phyloP scores from a whole-genome alignment of 2,888 invertebrate genomes.

The Aspidiotus destructor region DNA sequence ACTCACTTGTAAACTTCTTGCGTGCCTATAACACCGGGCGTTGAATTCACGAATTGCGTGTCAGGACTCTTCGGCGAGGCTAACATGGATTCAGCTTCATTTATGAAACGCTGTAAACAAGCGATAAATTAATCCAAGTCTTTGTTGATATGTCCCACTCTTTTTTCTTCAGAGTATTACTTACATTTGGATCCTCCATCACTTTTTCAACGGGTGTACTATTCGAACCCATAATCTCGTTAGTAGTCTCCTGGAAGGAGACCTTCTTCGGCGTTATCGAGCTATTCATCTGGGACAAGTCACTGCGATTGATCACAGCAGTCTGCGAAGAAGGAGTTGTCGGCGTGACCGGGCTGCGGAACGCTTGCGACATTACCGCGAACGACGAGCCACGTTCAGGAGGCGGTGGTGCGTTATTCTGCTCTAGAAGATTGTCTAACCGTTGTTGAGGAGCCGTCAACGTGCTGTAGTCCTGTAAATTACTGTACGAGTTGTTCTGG shows the following conservation, averaged over 20 bases:
- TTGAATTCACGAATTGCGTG: conserved; percentile 53
- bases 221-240: conserved; percentile 42
- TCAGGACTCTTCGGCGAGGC: conserved; percentile 65
- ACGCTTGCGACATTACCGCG: conserved; percentile 55
- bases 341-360: conserved; percentile 30
- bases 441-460: conserved; percentile 35
- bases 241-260: conserved; percentile 58
- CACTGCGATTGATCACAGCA: too few species aligned
- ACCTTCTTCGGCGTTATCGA: conserved; percentile 53
- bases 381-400: conserved; percentile 84
- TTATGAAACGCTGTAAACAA: conserved; percentile 57
- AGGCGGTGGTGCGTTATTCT: conserved; percentile 52
- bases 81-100: conserved; percentile 69
- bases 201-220: conserved; percentile 47
- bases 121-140: too few species aligned
- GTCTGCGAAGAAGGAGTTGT: conserved; percentile 12
- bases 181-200: conserved; percentile 73
- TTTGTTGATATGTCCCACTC: too few species aligned
- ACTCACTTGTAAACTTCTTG: conserved; percentile 87
- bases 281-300: conserved; percentile 35
- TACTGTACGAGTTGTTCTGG: conserved; percentile 12
- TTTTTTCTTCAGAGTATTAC: conserved; percentile 40
- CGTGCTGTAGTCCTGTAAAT: conserved; percentile 16
- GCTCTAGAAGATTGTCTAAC: conserved; percentile 35
- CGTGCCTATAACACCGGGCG: conserved; percentile 93